Conservation (phyloP, 2,797 vertebrate species). For the Limosa lapponica region DNA sequence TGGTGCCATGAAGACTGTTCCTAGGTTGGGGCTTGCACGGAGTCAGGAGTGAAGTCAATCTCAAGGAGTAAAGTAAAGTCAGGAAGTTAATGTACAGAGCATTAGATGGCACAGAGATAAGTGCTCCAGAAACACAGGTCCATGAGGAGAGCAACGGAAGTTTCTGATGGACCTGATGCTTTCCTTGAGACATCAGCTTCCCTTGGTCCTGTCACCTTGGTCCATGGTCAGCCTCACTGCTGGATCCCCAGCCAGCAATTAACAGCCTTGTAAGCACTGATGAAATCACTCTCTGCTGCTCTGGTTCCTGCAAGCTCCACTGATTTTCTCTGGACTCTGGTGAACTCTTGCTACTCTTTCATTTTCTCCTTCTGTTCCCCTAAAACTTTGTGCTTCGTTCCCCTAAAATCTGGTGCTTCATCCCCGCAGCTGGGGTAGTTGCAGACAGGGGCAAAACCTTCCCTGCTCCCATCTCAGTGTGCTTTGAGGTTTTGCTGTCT, state of each 20-base stretch:
- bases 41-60: not conserved
- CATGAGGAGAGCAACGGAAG: accelerated
- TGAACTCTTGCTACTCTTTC: not conserved
- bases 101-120: not conserved
- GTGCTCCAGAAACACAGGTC: not conserved
- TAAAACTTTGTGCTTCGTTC: accelerated
- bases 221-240: not conserved
- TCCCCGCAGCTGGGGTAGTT: too few relatives aligned
- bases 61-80: not conserved
- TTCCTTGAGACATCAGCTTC: not conserved
- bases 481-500: not conserved
- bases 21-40: not conserved
- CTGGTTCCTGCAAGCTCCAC: not conserved
- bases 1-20: accelerated
- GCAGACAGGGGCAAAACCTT: not conserved
- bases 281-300: not conserved
- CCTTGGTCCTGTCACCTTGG: too few relatives aligned
- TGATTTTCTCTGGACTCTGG: not conserved
- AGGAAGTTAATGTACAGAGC: not conserved
- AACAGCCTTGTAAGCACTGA: accelerated
- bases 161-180: not conserved
- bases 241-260: not conserved
- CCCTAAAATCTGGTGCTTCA: not conserved
- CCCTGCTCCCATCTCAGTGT: accelerated
- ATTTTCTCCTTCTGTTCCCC: not conserved